Evolutionary conservation across 2,113 vertebrate genomes (phyloP), one percentile per base, ranked within the genome.

Genomic region (Geococcyx californianus): DNA sequence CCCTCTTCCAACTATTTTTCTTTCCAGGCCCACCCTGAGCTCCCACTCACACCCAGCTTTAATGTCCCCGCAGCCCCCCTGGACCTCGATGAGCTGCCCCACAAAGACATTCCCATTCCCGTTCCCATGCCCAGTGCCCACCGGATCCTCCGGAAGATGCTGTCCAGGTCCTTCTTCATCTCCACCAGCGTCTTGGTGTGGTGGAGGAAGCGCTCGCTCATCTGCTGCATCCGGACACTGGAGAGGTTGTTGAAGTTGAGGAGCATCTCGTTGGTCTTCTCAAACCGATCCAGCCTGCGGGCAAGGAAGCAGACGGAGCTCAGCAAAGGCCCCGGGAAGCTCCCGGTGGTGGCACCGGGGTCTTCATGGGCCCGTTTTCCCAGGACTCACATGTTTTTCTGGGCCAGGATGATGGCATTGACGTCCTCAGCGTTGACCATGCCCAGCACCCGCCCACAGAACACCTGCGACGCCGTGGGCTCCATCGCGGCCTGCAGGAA

Each of bases 221-320:
- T 99, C 97, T 99, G 99, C 94, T 99, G 99, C 95, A 99, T 98
- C 49, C 99, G 97, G 18, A 98, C 97, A 0, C 97, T 99, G 4
- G 99, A 99, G 80, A 99, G 98, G 59, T 98, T 99, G 73, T 99
- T 99, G 89, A 99, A 99, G 94, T 99, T 99, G 81, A 99, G 98
- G 44, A 99, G 98, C 99, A 99, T 99, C 97, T 99, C 99, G 0
- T 99, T 99, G 64, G 99, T 99, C 96, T 99, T 99, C 97, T 99
- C 99, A 34, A 99, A 99, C 6, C 99, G 99, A 91, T 99, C 99
- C 51, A 99, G 87, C 99, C 99, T 99, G 81, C 4, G 5, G 3
- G 4, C 55, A 16, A n/a, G 64, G 78, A 33, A 34, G 45, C 59
- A 44, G 3, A 2, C 0, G 4, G 66, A 63, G 52, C 66, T 95